Evolutionary conservation across 2,888 invertebrate genomes (phyloP), one percentile per base, ranked within the genome.

Genomic region (Antheraea assamensis): DNA sequence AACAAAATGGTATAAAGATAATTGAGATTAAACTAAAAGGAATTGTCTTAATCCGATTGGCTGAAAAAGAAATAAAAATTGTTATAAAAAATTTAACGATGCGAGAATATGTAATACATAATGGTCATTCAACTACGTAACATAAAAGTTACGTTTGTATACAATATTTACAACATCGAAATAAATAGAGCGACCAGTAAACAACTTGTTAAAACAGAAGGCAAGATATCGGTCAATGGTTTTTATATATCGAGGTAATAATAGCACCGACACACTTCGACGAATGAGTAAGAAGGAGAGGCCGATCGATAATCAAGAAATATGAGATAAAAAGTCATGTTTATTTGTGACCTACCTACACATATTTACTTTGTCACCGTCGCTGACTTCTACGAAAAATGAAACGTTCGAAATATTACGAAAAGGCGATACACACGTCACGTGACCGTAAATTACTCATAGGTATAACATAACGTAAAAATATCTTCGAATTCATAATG

Each of bases 141-240:
- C n/a, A 35, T n/a, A 68, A 35, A 68, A 0, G 68, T 88, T 87
- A 85, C 87, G 87, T 82, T 82, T 79, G 83, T 87, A 52, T 88
- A 80, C 83, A 81, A 72, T 58, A 61, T 30, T 55, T 74, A 74
- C n/a, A 27, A 35, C 76, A 76, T 77, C 74, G 74, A 74, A 79
- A 79, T 83, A 86, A 90, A 83, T 88, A 80, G 88, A 88, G 85
- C 87, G 84, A 83, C 80, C 79, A 84, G 77, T 73, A 78, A 87
- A 87, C 85, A 78, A 80, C 81, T 80, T 78, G 75, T 78, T 76
- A 75, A 76, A 72, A 24, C 58, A 73, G 58, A 58, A 31, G 47
- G 31, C 24, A 55, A 55, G 52, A 72, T 58, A 35, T 72, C 35
- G 21, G 58, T 72, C 55, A 52, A 13, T 58, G 24, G 61, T 31